These are phyloP conservation scores for Rhabdophis nuchalis DNA, from an alignment of 2,797 vertebrate genomes.

Conservation along the genomic window DNA sequence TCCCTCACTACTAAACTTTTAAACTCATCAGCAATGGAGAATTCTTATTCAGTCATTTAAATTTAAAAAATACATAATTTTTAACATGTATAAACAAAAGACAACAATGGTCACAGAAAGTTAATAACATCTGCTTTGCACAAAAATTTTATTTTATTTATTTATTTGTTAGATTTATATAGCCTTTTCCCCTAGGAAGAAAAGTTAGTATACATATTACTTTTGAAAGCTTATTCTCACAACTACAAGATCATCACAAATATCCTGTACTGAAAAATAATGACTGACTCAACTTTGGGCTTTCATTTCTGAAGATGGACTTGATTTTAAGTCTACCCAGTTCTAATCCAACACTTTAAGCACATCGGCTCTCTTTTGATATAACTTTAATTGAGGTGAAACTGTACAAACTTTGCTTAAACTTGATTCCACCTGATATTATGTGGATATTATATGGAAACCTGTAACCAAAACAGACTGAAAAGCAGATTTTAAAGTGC, in stretches of 20 bases:
- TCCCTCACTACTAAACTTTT: neutral
- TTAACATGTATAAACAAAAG: neutral
- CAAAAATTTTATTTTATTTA: neutral
- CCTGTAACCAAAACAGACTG: neutral
- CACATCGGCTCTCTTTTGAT: neutral
- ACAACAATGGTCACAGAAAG: neutral
- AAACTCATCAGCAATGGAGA: neutral
- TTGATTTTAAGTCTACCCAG: neutral
- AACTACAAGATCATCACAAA: neutral
- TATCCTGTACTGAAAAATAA: neutral
- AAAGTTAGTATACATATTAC: neutral
- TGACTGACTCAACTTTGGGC: neutral
- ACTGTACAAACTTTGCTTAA: neutral
- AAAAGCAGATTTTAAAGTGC: neutral
- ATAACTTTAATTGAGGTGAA: neutral
- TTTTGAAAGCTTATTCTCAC: neutral
- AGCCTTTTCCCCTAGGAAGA: neutral
- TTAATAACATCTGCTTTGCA: neutral
- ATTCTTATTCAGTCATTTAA: neutral
- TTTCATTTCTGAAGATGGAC: neutral
- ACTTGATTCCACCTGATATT: neutral
- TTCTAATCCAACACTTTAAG: neutral
- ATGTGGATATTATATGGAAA: neutral
- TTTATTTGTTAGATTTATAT: neutral
- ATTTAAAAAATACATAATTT: neutral